These are phyloP conservation scores for Shinisaurus crocodilurus DNA, from an alignment of 2,113 vertebrate species.

Conservation along the genomic window DNA sequence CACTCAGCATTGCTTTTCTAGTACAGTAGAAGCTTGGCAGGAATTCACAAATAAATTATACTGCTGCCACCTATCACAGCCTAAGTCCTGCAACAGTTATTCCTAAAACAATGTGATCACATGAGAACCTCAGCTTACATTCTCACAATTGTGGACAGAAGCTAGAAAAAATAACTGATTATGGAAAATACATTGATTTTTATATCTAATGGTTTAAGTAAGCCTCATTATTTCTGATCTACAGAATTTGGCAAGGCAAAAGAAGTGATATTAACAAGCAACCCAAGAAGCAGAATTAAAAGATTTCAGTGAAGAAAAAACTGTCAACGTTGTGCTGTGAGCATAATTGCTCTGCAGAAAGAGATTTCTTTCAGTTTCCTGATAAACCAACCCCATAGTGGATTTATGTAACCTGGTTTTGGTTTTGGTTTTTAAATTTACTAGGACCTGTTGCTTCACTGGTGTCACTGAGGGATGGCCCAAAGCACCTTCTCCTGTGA, in stretches of 20 bases:
- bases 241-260: background rate
- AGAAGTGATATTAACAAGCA: background rate
- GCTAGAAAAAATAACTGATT: background rate
- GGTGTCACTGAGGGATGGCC: background rate
- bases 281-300: background rate
- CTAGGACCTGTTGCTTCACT: background rate
- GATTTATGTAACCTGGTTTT: background rate
- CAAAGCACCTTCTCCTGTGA: background rate
- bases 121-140: background rate
- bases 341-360: background rate
- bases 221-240: background rate
- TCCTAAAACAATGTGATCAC: background rate
- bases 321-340: background rate
- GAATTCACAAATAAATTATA: constrained; percentile 9
- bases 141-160: background rate
- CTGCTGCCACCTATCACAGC: background rate
- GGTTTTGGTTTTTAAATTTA: background rate
- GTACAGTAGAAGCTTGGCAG: background rate
- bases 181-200: constrained; percentile 4
- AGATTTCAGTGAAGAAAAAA: background rate
- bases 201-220: background rate
- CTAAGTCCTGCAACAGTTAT: background rate
- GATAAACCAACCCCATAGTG: background rate
- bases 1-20: background rate
- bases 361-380: background rate